These are phyloP conservation scores for Ennomos erosarius DNA, from an alignment of 2,888 invertebrate species.

Conservation along the genomic window DNA sequence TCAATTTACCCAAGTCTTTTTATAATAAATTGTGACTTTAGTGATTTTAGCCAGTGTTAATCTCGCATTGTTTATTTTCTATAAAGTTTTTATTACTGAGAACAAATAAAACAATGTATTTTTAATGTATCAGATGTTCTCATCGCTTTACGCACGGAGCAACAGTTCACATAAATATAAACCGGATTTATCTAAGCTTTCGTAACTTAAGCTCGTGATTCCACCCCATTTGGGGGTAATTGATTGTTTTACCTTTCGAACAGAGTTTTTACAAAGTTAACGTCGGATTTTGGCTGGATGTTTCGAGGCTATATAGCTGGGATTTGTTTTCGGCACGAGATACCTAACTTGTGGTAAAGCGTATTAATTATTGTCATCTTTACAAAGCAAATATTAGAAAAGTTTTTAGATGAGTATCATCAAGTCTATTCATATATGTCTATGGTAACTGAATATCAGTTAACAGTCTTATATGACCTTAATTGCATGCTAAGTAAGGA, in stretches of 20 bases:
- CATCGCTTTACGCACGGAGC: slow-evolving; percentile 2
- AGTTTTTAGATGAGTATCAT: too few relatives aligned
- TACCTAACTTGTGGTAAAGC: neutral
- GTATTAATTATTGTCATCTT: slow-evolving; percentile 3
- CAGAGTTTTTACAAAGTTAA: slow-evolving; percentile 40
- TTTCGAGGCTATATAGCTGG: neutral
- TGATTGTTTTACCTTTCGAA: slow-evolving; percentile 41
- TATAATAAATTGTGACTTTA: too few relatives aligned
- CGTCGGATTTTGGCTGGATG: slow-evolving; percentile 6
- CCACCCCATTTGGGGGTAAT: slow-evolving; percentile 42
- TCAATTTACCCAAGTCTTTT: too few relatives aligned
- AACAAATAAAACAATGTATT: neutral
- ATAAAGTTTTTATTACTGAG: too few relatives aligned
- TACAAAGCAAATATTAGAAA: too few relatives aligned
- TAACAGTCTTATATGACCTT: too few relatives aligned
- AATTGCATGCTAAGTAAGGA: too few relatives aligned
- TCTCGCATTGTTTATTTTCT: too few relatives aligned
- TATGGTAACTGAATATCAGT: too few relatives aligned
- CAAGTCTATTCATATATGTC: too few relatives aligned
- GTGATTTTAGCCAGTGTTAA: too few relatives aligned
- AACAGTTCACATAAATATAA: slow-evolving; percentile 22
- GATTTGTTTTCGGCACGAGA: slow-evolving; percentile 19
- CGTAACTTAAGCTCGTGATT: slow-evolving; percentile 42
- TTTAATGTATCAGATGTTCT: neutral
- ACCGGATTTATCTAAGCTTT: slow-evolving; percentile 23